A percentile compares a stretch with the other conserved stretches of the same genome.
phyloP scores from a whole-genome alignment of 1,140 invertebrate genomes.

The Meloidogyne floridensis region DNA sequence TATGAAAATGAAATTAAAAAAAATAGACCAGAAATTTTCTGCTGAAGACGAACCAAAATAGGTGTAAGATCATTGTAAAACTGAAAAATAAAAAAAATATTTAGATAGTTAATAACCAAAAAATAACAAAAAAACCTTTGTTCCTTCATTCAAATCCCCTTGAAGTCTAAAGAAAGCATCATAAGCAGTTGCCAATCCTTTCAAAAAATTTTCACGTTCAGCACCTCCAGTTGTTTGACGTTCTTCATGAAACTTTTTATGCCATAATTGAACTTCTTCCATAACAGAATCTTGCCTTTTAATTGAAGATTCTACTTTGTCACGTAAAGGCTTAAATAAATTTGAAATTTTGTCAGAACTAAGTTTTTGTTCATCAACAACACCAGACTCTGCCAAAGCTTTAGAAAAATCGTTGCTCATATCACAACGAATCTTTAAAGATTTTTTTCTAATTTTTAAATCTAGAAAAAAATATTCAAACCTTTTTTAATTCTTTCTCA shows the following conservation, averaged over 20 bases:
- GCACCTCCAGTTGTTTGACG: slow-evolving; percentile 67
- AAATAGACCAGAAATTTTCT: slow-evolving; percentile 75
- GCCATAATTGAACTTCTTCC: slow-evolving; percentile 74
- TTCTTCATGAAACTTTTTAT: slow-evolving; percentile 74
- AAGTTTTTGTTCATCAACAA: slow-evolving; percentile 77
- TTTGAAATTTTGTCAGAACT: slow-evolving; percentile 75
- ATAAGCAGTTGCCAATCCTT: slow-evolving; percentile 82
- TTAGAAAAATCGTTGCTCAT: slow-evolving; percentile 72
- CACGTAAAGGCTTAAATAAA: slow-evolving; percentile 79
- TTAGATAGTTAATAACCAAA: not conserved
- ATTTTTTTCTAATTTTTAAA: not conserved
- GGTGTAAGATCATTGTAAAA: slow-evolving; percentile 98
- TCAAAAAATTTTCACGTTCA: slow-evolving; percentile 76
- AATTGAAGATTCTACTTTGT: slow-evolving; percentile 74
- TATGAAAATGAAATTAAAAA: too few species aligned
- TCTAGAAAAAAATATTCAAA: slow-evolving; percentile 66
- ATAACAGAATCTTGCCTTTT: slow-evolving; percentile 79
- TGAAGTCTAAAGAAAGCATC: slow-evolving; percentile 88
- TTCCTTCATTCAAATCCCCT: slow-evolving; percentile 87
- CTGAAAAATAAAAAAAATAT: slow-evolving; percentile 62
- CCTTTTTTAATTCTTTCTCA: slow-evolving; percentile 78
- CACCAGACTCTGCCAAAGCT: slow-evolving; percentile 77
- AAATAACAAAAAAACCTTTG: slow-evolving; percentile 71
- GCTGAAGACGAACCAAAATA: slow-evolving; percentile 90
- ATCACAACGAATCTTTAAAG: slow-evolving; percentile 74